Evolutionary conservation across 2,888 invertebrate species (phyloP), one percentile per base, ranked within the genome.

Genomic region (Oxytorus armatus): DNA sequence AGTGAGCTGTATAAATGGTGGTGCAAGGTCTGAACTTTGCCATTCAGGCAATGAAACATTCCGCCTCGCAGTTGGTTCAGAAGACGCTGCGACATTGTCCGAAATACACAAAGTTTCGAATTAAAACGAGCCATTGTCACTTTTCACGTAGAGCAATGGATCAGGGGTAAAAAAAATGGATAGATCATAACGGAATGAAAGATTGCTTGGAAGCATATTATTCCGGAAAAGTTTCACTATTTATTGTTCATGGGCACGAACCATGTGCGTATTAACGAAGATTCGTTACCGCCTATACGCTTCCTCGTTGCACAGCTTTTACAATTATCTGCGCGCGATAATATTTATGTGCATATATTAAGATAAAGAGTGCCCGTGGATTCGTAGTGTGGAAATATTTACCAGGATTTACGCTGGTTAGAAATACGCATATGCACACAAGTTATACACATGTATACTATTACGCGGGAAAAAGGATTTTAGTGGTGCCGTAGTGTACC

Each of bases 391-490:
- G 33, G 18, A 59, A 63, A 74, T 74, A 70, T 79, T 75, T 74
- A 65, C 63, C 74, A n/a, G 33, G 36, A 73, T 66, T 73, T 72
- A 69, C 57, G 39, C 25, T 55, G 65, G 55, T 55, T 57, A 55
- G 47, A 73, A 78, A 73, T 69, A 23, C 42, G 21, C 59, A 59
- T 59, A 76, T 47, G 55, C 53, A 23, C 29, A 51, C 66, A 44
- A 59, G 49, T 59, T 21, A 59, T 68, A 39, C 70, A 68, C 79
- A 76, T 63, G 77, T 44, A 66, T 65, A n/a, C n/a, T n/a, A 73
- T 79, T 59, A 69, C 70, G 72, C 29, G 63, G 61, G 63, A 65
- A 57, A 77, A 63, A 69, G 53, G 69, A 68, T 68, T 55, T 47
- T 44, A 16, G 44, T 18, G 47, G 29, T 7, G 49, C 44, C 66